Conservation (phyloP, 2,888 invertebrate species). For the Campoplex capitator region DNA sequence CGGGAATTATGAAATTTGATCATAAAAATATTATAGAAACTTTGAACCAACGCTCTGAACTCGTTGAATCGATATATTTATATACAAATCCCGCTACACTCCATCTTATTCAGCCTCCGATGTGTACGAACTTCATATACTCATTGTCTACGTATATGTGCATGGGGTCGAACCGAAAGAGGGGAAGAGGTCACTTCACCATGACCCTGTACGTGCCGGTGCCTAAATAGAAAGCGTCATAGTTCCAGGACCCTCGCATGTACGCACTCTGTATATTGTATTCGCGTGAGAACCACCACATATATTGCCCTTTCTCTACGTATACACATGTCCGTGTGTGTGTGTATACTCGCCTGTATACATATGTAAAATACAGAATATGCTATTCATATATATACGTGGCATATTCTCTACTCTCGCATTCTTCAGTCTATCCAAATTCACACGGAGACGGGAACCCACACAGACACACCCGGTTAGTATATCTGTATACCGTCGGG, state of each 20-base stretch:
- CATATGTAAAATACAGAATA: background rate
- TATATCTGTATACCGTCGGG: slow-evolving; percentile 40
- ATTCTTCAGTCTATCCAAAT: slow-evolving; percentile 22
- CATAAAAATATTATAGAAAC: background rate
- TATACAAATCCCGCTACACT: background rate
- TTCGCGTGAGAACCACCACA: slow-evolving; percentile 52
- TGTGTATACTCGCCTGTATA: background rate
- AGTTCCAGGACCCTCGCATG: slow-evolving; percentile 55
- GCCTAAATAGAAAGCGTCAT: slow-evolving; percentile 65
- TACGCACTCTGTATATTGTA: slow-evolving; percentile 50
- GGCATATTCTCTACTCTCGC: slow-evolving; percentile 42
- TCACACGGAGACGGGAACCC: background rate
- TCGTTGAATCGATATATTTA: slow-evolving; percentile 7
- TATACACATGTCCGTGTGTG: background rate
- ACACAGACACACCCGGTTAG: background rate
- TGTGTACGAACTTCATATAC: background rate
- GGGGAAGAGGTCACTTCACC: slow-evolving; percentile 42
- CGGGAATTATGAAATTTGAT: background rate
- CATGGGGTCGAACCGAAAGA: background rate
- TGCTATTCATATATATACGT: slow-evolving; percentile 12
- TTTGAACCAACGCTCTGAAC: background rate
- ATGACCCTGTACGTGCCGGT: slow-evolving; percentile 54
- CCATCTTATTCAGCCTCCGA: background rate
- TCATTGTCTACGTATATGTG: slow-evolving; percentile 4
- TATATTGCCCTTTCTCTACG: slow-evolving; percentile 40